Base-by-base conservation (phyloP, 2,113 vertebrate genomes). In the Semicossyphus pulcher region DNA sequence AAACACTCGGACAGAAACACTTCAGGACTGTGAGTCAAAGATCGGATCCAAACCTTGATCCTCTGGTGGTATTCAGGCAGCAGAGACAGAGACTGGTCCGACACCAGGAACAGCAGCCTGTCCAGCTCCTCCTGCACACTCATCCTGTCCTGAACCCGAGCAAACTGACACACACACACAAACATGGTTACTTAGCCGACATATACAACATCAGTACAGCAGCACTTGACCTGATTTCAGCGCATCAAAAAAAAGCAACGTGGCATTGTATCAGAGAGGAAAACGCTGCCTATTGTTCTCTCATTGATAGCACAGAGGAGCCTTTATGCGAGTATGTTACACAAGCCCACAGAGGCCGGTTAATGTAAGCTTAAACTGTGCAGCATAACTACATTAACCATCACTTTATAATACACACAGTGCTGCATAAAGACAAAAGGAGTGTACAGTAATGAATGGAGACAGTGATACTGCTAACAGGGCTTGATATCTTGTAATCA, bases 51-150 rank as follows among this genome's bases (percentile, higher is more conserved):
- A 45, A 97, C 96, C 94, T 96, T 91, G 20, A 96, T 93, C n/a
- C 96, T 95, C 87, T 97, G 96, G 80, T 96, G 93, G 65, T 97
- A 97, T 75, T 97, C 95, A 0, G 95, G 96, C 54, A 97, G 91
- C 64, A 97, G 94, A 57, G 94, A 89, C 76, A 97, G 85, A 0
- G 95, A 95, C 90, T 96, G 94, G 78, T 97, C 96, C 0, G 96
- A 97, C 41, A 95, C 89, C 26, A 97, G 91, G 92, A 94, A 97
- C 31, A 93, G 88, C 58, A 97, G 93, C 52, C 78, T 86, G 28
- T 96, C 95, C 84, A 96, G 79, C 85, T 97, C 96, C 34, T 95
- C 94, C 91, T 95, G 91, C 4, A 96, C 89, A 44, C 68, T 86
- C 90, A 94, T 92, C 54, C 93, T 91, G 81, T 95, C 94, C 63